These are phyloP conservation scores for Scaptomyza polygonia DNA, from an alignment of 2,888 invertebrate species.

Conservation along the genomic window DNA sequence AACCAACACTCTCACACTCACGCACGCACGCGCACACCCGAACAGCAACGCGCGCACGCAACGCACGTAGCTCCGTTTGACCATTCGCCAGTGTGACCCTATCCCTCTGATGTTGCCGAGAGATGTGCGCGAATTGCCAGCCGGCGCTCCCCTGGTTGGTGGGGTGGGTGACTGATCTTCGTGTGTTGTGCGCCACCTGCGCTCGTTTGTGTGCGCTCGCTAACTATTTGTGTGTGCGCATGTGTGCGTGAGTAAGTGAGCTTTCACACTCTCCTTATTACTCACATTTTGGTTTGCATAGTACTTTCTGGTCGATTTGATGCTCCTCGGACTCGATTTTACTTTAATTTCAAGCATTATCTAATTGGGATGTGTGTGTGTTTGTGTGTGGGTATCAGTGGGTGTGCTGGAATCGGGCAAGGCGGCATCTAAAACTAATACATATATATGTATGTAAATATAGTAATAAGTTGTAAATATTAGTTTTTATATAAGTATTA, in stretches of 20 bases:
- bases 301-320: slow-evolving; percentile 9
- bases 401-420: slow-evolving; percentile 24
- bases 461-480: slow-evolving; percentile 31
- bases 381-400: not conserved
- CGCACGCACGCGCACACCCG: slow-evolving; percentile 16
- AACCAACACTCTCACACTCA: slow-evolving; percentile 6
- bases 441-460: slow-evolving; percentile 36
- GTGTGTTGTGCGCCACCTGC: slow-evolving; percentile 43
- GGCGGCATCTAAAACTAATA: slow-evolving; percentile 42
- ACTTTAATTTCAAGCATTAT: not conserved
- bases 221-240: slow-evolving; percentile 11
- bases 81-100: slow-evolving; percentile 63
- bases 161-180: slow-evolving; percentile 45
- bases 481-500: slow-evolving; percentile 36
- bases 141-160: slow-evolving; percentile 47
- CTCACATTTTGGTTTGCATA: not conserved
- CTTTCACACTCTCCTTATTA: not conserved
- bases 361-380: not conserved
- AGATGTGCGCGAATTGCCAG: slow-evolving; percentile 31
- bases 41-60: slow-evolving; percentile 3
- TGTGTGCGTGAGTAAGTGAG: slow-evolving; percentile 12
- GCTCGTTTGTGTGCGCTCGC: slow-evolving; percentile 11
- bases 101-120: slow-evolving; percentile 46
- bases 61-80: slow-evolving; percentile 11
- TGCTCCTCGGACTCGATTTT: not conserved